Evolutionary conservation across 2,888 invertebrate species (phyloP).

Genomic region (Agonum fuliginosum): DNA sequence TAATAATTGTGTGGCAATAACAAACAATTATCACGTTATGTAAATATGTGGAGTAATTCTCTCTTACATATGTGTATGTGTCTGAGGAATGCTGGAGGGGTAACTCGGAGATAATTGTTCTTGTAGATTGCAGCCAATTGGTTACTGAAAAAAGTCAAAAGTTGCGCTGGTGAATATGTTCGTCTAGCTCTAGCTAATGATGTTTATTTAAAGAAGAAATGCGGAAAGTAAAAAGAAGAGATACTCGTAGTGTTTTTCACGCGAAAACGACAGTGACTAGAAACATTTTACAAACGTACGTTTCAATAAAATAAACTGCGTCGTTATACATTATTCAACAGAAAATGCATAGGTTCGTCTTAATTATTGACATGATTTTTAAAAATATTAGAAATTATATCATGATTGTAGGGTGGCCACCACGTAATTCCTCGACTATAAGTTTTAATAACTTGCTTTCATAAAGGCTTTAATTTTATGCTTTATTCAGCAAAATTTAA

Average conservation of each 20-base stretch:
- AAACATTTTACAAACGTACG: no score
- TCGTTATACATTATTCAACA: no score
- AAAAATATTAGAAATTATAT: no score
- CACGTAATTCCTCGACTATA: no score
- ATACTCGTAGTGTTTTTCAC: not conserved
- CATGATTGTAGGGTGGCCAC: no score
- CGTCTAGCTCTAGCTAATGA: not conserved
- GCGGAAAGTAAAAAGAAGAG: not conserved
- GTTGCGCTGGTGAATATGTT: conserved; percentile 2
- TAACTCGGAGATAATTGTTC: not conserved
- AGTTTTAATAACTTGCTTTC: no score
- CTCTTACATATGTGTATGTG: not conserved
- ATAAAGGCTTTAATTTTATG: no score
- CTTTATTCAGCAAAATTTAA: no score
- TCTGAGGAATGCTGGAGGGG: not conserved
- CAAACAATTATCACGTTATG: conserved; percentile 20
- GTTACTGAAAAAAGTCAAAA: conserved; percentile 17
- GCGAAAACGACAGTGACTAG: not conserved
- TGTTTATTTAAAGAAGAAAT: conserved; percentile 37
- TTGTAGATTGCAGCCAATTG: not conserved
- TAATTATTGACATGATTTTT: no score
- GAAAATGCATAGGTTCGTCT: no score
- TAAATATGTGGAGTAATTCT: conserved; percentile 11
- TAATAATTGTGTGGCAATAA: not conserved
- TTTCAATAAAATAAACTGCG: no score